Evolutionary conservation across 2,797 vertebrate species (phyloP).

Genomic region (Cossypha niveicapilla): DNA sequence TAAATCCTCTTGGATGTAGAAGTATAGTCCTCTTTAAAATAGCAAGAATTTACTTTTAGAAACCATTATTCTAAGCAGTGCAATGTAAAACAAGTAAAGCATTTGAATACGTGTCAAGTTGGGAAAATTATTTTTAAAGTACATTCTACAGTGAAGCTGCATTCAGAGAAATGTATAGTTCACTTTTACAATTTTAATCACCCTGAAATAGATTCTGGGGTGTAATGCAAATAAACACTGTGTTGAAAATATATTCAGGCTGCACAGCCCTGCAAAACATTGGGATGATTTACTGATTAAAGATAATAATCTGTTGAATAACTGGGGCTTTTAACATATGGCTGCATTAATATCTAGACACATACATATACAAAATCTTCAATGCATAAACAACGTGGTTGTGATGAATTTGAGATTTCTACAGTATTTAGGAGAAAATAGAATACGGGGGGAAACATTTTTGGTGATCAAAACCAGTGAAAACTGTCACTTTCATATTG

Average conservation of each 20-base stretch:
- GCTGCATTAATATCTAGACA: background rate
- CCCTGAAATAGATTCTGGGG: background rate
- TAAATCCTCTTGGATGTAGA: background rate
- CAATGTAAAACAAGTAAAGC: background rate
- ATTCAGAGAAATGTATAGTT: background rate
- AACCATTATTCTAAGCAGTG: background rate
- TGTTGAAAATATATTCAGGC: background rate
- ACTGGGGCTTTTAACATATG: background rate
- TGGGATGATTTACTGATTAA: background rate
- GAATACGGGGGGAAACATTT: background rate
- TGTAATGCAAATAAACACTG: background rate
- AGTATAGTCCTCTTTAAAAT: background rate
- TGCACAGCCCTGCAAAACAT: background rate
- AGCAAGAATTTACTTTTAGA: background rate
- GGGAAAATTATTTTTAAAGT: background rate
- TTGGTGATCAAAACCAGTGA: background rate
- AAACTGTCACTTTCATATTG: background rate
- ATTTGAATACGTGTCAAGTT: background rate
- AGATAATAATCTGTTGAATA: background rate
- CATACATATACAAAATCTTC: background rate
- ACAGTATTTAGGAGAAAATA: background rate
- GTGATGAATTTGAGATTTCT: background rate
- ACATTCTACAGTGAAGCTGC: background rate
- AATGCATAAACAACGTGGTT: background rate
- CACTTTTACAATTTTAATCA: background rate